phyloP scores from a whole-genome alignment of 2,113 vertebrate species.

The Phasianus colchicus region DNA sequence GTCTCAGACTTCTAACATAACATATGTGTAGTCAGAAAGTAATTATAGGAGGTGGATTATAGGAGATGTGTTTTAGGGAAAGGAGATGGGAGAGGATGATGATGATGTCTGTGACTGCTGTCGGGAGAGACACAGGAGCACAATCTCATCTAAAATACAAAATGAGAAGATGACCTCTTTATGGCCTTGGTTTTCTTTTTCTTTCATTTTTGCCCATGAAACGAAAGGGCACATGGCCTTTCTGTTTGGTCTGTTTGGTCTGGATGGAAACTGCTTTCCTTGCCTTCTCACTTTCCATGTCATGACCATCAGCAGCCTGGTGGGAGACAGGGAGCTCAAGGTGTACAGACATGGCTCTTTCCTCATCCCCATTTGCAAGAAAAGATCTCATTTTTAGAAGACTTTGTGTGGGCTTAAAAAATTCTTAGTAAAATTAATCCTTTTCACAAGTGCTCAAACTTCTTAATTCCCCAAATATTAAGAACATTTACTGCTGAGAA shows the following conservation, averaged over 20 bases:
- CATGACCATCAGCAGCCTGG: neutral
- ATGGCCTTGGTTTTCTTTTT: neutral
- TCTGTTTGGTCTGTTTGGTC: neutral
- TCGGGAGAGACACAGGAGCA: neutral
- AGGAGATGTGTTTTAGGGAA: neutral
- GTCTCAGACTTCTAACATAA: neutral
- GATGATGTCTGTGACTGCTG: neutral
- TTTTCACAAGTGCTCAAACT: neutral
- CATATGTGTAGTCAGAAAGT: neutral
- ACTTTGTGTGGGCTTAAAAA: neutral
- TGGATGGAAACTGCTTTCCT: neutral
- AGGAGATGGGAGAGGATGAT: neutral
- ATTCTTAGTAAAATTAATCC: constrained; percentile 23
- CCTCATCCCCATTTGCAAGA: neutral
- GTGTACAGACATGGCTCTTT: neutral
- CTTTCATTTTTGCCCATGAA: neutral
- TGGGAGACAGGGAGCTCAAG: neutral
- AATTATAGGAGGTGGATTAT: neutral
- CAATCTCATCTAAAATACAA: neutral
- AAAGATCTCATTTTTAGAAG: neutral
- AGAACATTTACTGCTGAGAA: constrained; percentile 17
- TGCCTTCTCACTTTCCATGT: neutral
- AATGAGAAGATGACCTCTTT: neutral
- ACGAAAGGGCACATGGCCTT: neutral
- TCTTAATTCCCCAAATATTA: constrained; percentile 12